Evolutionary conservation across 2,888 invertebrate species (phyloP), one percentile per base, ranked within the genome.

Genomic region (Lysandra coridon): DNA sequence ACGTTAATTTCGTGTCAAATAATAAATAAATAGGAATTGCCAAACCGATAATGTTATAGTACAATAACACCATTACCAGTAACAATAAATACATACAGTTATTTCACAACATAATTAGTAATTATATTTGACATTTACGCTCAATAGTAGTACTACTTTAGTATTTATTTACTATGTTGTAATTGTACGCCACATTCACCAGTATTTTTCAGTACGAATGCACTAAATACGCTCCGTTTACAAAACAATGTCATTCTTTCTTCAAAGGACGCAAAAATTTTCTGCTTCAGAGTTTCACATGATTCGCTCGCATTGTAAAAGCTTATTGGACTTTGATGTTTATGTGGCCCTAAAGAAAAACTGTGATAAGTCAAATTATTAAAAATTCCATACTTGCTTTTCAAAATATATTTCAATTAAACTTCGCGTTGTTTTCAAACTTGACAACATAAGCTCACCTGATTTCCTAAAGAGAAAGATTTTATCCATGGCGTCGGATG

Each of bases 81-180:
- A 17, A 69, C 10, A 69, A 33, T 33, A 33, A 69, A 69, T 37
- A 33, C 33, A 37, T 33, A 69, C 69, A 69, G 14, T 37, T 37
- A 37, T 69, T 69, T 4, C 69, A 69, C 14, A 37, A 33, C 69
- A 33, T 69, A 69, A 69, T 33, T 33, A 69, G 33, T 69, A 14
- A 69, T 69, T 69, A 33, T 33, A 69, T 69, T 69, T 33, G 33
- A 69, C 33, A 69, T 69, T 69, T 37, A 69, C 69, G 69, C 69
- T 69, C 12, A 69, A 37, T 62, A 62, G 6, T 30, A 30, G 12
- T 64, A 64, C 64, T 30, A 30, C 2, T 64, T 12, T 30, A 30
- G 64, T 64, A 30, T 64, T 64, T 64, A 64, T 69, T 30, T 30
- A 30, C 23, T 64, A 10, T 64, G 64, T 30, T 23, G 64, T 64